A percentile compares a stretch with the other conserved stretches of the same genome.
Conservation (phyloP, 2,113 vertebrate species). For the Marmota flaviventris region DNA sequence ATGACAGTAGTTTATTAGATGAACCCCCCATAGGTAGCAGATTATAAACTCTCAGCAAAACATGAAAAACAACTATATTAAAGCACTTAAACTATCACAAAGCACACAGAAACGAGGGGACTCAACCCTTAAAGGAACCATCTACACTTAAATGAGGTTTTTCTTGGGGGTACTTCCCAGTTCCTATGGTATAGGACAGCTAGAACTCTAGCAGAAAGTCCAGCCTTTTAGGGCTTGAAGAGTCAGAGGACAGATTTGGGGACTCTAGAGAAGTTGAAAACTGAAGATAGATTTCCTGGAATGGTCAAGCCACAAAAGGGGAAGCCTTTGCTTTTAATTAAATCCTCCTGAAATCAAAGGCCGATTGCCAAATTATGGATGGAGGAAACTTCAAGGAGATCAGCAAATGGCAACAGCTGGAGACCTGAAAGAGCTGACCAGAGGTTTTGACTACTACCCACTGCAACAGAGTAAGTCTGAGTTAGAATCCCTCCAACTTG, state of each 20-base stretch:
- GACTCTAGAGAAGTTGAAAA: not conserved
- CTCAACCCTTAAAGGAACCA: not conserved
- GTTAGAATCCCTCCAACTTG: not conserved
- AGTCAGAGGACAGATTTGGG: slow-evolving; percentile 3
- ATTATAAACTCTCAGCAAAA: slow-evolving; percentile 22
- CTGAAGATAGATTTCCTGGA: not conserved
- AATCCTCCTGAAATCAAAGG: not conserved
- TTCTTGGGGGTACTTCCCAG: not conserved
- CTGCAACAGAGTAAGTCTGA: not conserved
- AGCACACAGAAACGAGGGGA: not conserved
- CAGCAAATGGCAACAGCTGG: not conserved
- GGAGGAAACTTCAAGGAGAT: not conserved
- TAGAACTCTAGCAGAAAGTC: not conserved
- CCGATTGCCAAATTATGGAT: not conserved
- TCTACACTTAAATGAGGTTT: not conserved
- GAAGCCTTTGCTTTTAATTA: not conserved
- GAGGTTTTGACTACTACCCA: not conserved
- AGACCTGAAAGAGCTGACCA: not conserved
- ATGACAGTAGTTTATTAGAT: not conserved
- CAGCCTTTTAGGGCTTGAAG: not conserved
- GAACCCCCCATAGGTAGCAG: not conserved
- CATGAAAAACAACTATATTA: not conserved
- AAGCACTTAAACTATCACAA: not conserved
- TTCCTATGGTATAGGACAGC: not conserved
- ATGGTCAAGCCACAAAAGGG: not conserved